Conservation (phyloP, 2,113 vertebrate genomes). For the Aptenodytes forsteri region DNA sequence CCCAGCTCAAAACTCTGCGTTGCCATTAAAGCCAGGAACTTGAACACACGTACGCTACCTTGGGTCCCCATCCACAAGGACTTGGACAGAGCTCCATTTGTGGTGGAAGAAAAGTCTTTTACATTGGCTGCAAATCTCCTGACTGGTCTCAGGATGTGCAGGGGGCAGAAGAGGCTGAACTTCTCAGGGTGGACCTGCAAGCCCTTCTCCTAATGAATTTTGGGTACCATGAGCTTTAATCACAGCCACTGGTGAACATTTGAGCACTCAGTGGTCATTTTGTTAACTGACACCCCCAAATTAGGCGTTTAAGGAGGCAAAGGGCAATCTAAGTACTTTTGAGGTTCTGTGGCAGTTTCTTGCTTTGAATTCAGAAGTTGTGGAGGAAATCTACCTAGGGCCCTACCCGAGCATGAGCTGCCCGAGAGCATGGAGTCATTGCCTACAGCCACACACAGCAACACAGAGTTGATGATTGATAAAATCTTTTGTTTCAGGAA, state of each 20-base stretch:
- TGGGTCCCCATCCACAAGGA: neutral
- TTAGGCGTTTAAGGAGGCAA: neutral
- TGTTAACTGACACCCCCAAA: neutral
- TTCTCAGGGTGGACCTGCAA: neutral
- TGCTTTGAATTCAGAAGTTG: neutral
- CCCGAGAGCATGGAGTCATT: neutral
- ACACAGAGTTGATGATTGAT: neutral
- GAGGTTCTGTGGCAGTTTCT: neutral
- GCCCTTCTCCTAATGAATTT: neutral
- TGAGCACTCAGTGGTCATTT: neutral
- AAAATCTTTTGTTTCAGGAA: neutral
- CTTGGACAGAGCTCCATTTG: neutral
- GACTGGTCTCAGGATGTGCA: neutral
- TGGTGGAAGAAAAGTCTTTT: neutral
- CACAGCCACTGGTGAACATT: neutral
- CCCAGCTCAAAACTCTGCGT: neutral
- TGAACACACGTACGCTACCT: accelerated
- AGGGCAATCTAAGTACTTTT: neutral
- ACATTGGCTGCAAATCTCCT: neutral
- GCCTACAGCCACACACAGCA: neutral
- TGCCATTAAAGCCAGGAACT: neutral
- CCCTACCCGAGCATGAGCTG: neutral
- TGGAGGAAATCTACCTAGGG: neutral
- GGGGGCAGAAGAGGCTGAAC: neutral
- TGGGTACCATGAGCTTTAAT: neutral